Evolutionary conservation across 2,888 invertebrate genomes (phyloP), one percentile per base, ranked within the genome.

Genomic region (Dynastes maya): DNA sequence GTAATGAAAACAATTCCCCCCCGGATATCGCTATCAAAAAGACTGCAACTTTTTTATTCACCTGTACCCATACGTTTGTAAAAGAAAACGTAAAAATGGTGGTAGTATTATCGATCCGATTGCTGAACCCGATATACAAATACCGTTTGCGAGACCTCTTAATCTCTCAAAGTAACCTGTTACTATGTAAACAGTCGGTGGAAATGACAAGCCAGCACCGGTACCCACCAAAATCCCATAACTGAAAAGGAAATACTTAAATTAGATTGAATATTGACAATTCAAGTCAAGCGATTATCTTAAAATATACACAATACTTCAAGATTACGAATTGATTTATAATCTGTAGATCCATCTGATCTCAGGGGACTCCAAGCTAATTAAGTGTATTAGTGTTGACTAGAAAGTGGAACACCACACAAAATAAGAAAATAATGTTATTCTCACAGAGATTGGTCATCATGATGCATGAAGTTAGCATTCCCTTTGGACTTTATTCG

Each of bases 151-250:
- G 13, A 96, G 90, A 0, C 96, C 96, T 64, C 96, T 90, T 9
- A 93, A 89, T 67, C 93, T 91, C 61, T 95, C 93, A 88, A 96
- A 96, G 89, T 96, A 96, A 79, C 95, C 95, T 72, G 96, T 96
- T 82, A 96, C 96, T 83, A 96, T 96, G 89, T 96, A 96, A 51
- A 97, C 96, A 0, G 96, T 96, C 2, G 96, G 96, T 0, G 96
- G 96, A 89, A 96, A 97, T 0, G 96, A 94, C 8, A 96, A 89
- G 0, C 96, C 96, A 0, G 96, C 96, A 6, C 96, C 96, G 55
- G 93, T 92, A 80, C 96, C 96, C 29, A 96, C 95, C 86, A 96
- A 89, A 13, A 95, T 91, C 72, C 96, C 96, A 89, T 95, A 96
- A 89, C 95, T 96, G 85, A 77, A 88, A 88, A 55, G 40, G 55